Evolutionary conservation across 92 coral and sea anemone species (phyloP), one percentile per base, ranked within the genome.

Genomic region (Phymanthus crucifer): DNA sequence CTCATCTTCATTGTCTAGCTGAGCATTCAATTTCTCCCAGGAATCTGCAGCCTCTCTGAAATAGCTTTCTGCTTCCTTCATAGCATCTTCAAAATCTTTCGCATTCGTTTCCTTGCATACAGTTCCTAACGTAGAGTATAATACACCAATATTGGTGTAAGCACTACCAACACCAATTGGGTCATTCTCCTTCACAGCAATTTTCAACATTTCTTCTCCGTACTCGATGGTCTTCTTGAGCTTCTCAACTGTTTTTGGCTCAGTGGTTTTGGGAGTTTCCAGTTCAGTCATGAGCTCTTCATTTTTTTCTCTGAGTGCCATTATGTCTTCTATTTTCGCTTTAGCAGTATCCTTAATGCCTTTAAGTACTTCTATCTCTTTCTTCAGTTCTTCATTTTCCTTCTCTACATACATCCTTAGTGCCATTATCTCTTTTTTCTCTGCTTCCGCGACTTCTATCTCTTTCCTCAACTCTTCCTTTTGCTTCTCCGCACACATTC

Each of bases 141-240:
- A 19, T 23, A 3, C 27, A 18, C 64, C 64, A 54, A 12, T 54
- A 5, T 54, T 0, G 64, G 4, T 9, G 48, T 43, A 43, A 43
- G 48, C 48, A 43, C 11, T 17, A 43, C 48, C 48, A 13, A 43
- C 48, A 1, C 48, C 11, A 43, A 4, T 43, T 43, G 9, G 23
- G 45, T 70, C 73, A 70, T 70, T 18, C 73, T 12, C 7, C 73
- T 35, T 48, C 35, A 35, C 26, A 34, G 73, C 73, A 34, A 12
- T 35, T 9, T 32, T 70, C 2, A 70, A 29, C 21, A 32, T 7
- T 26, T 70, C 18, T 32, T 35, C 24, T 3, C 19, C 6, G 13
- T 32, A 35, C 40, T 32, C 73, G 3, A 70, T 19, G 26, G 48
- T 48, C 17, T 70, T 32, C n/a, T 70, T 6, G 1, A 11, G 36